Base-by-base conservation (phyloP, 2,888 invertebrate genomes). In the Aphidoletes aphidimyza region DNA sequence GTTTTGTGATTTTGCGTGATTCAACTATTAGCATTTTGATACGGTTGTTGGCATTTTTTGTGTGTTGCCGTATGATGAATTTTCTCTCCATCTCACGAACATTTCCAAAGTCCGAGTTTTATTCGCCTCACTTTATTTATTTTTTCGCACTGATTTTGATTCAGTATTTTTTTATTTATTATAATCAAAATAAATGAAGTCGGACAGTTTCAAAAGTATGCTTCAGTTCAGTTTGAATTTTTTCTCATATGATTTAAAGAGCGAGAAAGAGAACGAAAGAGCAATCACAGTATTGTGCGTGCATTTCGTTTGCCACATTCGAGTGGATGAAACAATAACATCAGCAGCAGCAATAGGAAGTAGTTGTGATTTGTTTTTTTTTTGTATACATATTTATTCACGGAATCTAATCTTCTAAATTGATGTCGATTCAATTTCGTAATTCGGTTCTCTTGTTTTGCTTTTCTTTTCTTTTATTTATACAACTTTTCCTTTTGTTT, bases 341-440 rank as follows among this genome's bases (percentile, higher is more conserved):
- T 1, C 37, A 69, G n/a, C n/a, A n/a, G n/a, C n/a, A n/a, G n/a
- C 81, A 81, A 26, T 26, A 39, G 36, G 37, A 81, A 37, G 37
- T 37, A 81, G 81, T 81, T 37, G n/a, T n/a, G n/a, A n/a, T n/a
- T n/a, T n/a, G n/a, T n/a, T 34, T 78, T 36, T 36, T 36, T 78
- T 37, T 19, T n/a, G n/a, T 37, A 37, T 37, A 81, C n/a, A 59
- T 49, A 86, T 86, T 81, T 81, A 81, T 81, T 37, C 81, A 37
- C 81, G n/a, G 37, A 83, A 87, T 87, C 87, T 87, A 87, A 87
- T 87, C 87, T 87, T 85, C 86, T 87, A 87, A 87, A 88, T 89
- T 89, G 89, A 89, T 88, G 88, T 88, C 88, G 88, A 88, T 89
- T 89, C 89, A 89, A 89, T 89, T 89, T 89, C 88, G 88, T 89